Evolutionary conservation across 2,113 vertebrate genomes (phyloP).

Genomic region (Anser brachyrhynchus): DNA sequence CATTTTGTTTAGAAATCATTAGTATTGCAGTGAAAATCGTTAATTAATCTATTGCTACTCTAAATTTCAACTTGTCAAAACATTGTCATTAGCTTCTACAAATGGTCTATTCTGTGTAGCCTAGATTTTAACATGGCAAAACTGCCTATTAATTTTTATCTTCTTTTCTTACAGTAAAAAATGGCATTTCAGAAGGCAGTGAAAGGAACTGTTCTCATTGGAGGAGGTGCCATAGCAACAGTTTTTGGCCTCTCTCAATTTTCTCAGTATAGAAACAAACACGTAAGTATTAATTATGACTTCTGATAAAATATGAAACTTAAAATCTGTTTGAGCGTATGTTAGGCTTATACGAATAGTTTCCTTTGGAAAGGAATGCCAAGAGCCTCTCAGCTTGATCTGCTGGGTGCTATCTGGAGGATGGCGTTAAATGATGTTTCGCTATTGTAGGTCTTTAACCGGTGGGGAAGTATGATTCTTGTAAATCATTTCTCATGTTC

Average conservation of each 20-base stretch:
- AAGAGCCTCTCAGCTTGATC: conserved; percentile 13
- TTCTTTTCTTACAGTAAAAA: conserved; percentile 62
- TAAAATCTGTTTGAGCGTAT: conserved; percentile 51
- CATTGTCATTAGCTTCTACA: conserved; percentile 9
- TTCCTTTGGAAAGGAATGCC: conserved; percentile 1
- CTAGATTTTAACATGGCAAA: conserved; percentile 24
- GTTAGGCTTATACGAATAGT: background rate
- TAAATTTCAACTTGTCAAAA: conserved; percentile 13
- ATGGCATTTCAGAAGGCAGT: conserved; percentile 94
- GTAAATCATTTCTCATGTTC: background rate
- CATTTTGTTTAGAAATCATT: conserved; percentile 34
- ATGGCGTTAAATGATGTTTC: background rate
- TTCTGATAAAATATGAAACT: conserved; percentile 56
- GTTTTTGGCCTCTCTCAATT: conserved; percentile 90
- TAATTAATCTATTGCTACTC: background rate
- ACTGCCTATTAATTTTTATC: conserved; percentile 55
- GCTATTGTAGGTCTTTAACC: background rate
- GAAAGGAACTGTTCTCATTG: conserved; percentile 84
- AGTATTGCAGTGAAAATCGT: background rate
- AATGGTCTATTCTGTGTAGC: background rate
- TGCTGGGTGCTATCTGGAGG: conserved; percentile 10
- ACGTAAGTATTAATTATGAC: conserved; percentile 79
- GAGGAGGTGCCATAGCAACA: conserved; percentile 86
- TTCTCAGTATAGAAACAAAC: conserved; percentile 86
- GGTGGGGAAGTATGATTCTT: background rate